phyloP scores from a whole-genome alignment of 2,888 invertebrate genomes.

The Macaria notata region DNA sequence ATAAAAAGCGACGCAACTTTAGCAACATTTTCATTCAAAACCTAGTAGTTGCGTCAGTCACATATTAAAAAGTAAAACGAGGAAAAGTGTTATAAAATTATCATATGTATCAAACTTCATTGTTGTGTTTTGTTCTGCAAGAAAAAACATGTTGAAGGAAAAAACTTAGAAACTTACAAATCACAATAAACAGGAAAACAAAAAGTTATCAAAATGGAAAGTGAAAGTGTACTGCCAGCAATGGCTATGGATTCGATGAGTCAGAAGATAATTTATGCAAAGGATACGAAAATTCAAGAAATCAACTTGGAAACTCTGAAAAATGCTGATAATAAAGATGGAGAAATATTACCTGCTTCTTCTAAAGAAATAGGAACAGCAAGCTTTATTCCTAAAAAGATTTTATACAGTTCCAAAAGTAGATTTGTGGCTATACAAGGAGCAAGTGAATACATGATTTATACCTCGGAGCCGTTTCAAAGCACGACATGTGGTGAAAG shows the following conservation, averaged over 20 bases:
- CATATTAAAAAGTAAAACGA: not conserved
- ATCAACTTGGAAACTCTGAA: slow-evolving; percentile 1
- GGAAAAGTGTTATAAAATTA: too few relatives aligned
- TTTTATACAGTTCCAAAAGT: slow-evolving; percentile 95
- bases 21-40: not conserved
- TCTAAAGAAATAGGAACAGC: not conserved
- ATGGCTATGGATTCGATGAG: slow-evolving; percentile 98
- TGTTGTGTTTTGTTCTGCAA: too few relatives aligned
- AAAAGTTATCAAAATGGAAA: not conserved
- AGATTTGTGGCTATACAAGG: slow-evolving; percentile 95
- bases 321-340: not conserved
- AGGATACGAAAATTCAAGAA: slow-evolving; percentile 5
- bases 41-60: not conserved
- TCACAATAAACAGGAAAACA: not conserved
- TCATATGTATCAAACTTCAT: too few relatives aligned
- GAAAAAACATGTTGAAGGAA: not conserved
- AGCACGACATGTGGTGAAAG: slow-evolving; percentile 5
- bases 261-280: slow-evolving; percentile 66
- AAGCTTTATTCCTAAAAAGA: slow-evolving; percentile 3
- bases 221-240: slow-evolving; percentile 91
- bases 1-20: not conserved
- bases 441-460: slow-evolving; percentile 99
- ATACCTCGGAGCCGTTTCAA: slow-evolving; percentile 96
- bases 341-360: not conserved
- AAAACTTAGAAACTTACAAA: not conserved